phyloP scores from a whole-genome alignment of 2,888 invertebrate genomes.

The Lasioglossum morio region DNA sequence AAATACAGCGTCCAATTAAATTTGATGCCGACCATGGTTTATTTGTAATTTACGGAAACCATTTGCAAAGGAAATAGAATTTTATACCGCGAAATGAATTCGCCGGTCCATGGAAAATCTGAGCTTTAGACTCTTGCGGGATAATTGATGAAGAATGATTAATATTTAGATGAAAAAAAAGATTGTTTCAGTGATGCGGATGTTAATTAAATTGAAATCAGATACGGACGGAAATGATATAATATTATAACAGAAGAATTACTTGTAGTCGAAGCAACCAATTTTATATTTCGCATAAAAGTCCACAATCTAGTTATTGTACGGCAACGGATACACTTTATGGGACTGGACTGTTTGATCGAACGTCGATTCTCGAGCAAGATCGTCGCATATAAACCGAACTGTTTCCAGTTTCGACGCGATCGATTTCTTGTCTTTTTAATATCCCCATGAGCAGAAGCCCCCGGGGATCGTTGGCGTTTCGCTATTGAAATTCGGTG shows the following conservation, averaged over 20 bases:
- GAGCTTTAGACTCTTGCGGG: background rate
- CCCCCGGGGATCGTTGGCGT: background rate
- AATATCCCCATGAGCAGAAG: background rate
- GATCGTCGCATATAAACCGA: background rate
- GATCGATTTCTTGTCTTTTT: constrained; percentile 7
- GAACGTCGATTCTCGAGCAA: too few species aligned
- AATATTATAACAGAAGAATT: background rate
- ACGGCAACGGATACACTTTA: background rate
- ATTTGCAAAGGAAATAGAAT: constrained; percentile 1
- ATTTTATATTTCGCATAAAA: background rate
- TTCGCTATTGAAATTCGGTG: constrained; percentile 30
- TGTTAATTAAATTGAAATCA: background rate
- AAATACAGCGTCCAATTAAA: background rate
- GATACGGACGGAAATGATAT: background rate
- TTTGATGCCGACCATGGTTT: background rate
- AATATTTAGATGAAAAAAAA: background rate
- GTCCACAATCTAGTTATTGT: background rate
- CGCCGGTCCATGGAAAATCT: background rate
- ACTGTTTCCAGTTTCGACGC: background rate
- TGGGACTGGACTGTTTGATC: background rate
- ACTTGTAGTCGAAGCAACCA: background rate
- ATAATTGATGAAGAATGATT: background rate
- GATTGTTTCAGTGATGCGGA: background rate
- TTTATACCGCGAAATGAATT: background rate
- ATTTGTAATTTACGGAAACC: background rate